Conservation (phyloP, 2,797 vertebrate species). For the Chrysocyon brachyurus region DNA sequence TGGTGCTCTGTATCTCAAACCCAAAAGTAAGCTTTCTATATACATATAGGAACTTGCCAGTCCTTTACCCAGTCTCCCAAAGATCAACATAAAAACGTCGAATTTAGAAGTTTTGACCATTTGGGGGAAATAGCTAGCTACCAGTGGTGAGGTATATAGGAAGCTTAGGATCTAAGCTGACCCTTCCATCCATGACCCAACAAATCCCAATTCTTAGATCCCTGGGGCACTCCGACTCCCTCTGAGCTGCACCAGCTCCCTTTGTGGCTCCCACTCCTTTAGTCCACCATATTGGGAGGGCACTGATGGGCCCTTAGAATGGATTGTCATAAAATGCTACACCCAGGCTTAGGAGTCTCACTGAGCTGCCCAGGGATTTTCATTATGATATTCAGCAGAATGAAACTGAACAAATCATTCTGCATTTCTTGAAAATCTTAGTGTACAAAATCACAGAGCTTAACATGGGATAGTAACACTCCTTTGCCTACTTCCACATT, state of each 20-base stretch:
- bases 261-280: neutral
- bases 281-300: neutral
- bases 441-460: neutral
- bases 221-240: neutral
- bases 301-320: neutral
- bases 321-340: neutral
- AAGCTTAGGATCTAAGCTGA: neutral
- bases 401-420: slow-evolving; percentile 23
- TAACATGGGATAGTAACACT: neutral
- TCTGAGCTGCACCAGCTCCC: neutral
- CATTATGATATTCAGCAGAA: neutral
- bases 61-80: neutral
- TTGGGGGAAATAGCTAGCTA: neutral
- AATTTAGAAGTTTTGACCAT: neutral
- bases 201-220: neutral
- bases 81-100: neutral
- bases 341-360: neutral
- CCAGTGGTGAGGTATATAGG: neutral
- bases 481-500: neutral
- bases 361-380: slow-evolving; percentile 9
- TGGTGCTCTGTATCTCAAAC: neutral
- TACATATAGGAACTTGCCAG: neutral
- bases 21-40: neutral
- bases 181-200: neutral
- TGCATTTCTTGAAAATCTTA: neutral